Conservation (phyloP, 1,140 invertebrate genomes). For the Drosophila burlai region DNA sequence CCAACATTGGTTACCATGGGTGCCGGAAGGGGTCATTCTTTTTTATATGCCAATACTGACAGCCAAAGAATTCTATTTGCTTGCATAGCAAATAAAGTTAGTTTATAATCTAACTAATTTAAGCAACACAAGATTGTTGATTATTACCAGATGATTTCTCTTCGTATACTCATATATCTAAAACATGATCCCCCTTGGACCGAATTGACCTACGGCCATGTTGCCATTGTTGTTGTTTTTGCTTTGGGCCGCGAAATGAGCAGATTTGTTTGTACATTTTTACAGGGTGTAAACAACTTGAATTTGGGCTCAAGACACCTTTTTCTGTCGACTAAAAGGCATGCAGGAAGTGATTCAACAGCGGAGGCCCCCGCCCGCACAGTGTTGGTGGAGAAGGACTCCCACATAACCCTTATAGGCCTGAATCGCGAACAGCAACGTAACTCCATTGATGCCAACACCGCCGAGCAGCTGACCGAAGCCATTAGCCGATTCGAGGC, state of each 20-base stretch:
- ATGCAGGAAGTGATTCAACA: conserved; percentile 3
- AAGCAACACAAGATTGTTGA: no score
- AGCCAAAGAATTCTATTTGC: not conserved
- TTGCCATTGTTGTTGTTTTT: conserved; percentile 8
- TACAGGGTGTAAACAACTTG: conserved; percentile 10
- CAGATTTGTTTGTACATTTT: conserved; percentile 53
- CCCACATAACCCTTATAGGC: conserved; percentile 90
- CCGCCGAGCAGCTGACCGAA: conserved; percentile 88
- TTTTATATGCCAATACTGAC: not conserved
- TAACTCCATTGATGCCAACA: conserved; percentile 91
- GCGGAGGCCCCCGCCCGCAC: conserved; percentile 6
- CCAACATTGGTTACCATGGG: conserved; percentile 30
- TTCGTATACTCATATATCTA: no score
- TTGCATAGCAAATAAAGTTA: not conserved
- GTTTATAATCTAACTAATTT: not conserved
- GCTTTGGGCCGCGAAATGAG: conserved; percentile 40
- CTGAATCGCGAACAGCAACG: conserved; percentile 93
- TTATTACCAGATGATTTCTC: not conserved
- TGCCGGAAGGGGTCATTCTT: not conserved
- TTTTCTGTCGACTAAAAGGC: conserved; percentile 12
- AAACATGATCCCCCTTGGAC: not conserved
- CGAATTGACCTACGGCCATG: not conserved
- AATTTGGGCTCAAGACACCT: conserved; percentile 20
- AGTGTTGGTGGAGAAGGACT: conserved; percentile 85
- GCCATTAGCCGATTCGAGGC: conserved; percentile 93